Percentiles rank a stretch among this genome's conserved stretches.
phyloP scores from a whole-genome alignment of 2,888 invertebrate genomes.

The Oegoconia quadripuncta region DNA sequence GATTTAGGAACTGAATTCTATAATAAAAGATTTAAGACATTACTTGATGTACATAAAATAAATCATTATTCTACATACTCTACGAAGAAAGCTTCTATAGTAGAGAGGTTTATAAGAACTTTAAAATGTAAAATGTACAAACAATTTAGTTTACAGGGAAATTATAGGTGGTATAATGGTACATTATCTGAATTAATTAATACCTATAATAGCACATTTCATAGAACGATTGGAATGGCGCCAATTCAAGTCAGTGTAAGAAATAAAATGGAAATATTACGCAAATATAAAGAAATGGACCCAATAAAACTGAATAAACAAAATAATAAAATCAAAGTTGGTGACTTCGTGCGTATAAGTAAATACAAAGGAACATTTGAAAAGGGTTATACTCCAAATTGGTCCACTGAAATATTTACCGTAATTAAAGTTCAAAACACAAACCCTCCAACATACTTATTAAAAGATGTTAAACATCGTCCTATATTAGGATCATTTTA shows the following conservation, averaged over 20 bases:
- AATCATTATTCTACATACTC: constrained; percentile 17
- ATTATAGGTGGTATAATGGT: constrained; percentile 13
- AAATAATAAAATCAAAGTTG: constrained; percentile 20
- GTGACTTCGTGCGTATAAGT: constrained; percentile 26
- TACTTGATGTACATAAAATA: constrained; percentile 7
- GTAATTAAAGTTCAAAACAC: constrained; percentile 27
- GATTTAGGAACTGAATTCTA: constrained; percentile 15
- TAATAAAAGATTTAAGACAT: constrained; percentile 1
- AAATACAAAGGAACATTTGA: constrained; percentile 23
- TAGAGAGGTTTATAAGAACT: constrained; percentile 19
- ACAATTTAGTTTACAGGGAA: constrained; percentile 12
- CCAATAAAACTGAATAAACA: background rate
- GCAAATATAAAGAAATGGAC: background rate
- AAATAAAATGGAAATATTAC: background rate
- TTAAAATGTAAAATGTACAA: constrained; percentile 14
- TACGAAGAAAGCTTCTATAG: constrained; percentile 19
- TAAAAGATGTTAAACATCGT: constrained; percentile 29
- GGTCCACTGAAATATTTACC: constrained; percentile 36
- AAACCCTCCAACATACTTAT: constrained; percentile 29
- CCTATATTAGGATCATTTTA: constrained; percentile 38
- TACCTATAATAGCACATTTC: constrained; percentile 12
- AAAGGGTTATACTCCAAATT: constrained; percentile 34
- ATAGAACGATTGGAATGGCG: constrained; percentile 8
- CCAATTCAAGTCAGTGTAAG: background rate
- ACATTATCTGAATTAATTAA: constrained; percentile 7